Evolutionary conservation across 92 coral and sea anemone genomes (phyloP).

Genomic region (Blastomussa wellsi): DNA sequence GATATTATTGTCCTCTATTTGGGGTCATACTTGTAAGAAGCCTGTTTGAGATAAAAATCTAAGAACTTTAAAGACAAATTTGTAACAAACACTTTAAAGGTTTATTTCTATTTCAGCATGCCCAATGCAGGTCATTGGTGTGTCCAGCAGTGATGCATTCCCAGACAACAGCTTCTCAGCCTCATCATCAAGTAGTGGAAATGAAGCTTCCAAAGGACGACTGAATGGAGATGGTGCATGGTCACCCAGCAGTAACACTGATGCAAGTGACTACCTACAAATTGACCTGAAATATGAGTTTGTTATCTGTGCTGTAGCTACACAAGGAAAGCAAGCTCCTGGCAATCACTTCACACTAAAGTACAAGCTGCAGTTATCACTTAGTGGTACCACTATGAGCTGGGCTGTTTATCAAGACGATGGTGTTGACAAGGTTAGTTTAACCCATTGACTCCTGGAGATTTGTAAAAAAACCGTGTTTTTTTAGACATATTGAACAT

Average conservation of each 20-base stretch:
- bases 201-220: slow-evolving; percentile 23
- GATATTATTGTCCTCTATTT: no score
- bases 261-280: slow-evolving; percentile 11
- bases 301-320: slow-evolving; percentile 34
- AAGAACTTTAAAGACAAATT: no score
- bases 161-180: slow-evolving; percentile 13
- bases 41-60: no score
- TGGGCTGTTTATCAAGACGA: slow-evolving; percentile 54
- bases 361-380: slow-evolving; percentile 41
- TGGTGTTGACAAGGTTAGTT: slow-evolving; percentile 32
- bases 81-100: background rate
- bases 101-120: background rate
- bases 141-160: slow-evolving; percentile 8
- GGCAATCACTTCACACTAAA: slow-evolving; percentile 7
- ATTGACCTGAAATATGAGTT: slow-evolving; percentile 14
- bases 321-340: slow-evolving; percentile 3
- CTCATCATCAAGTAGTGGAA: background rate
- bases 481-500: no score
- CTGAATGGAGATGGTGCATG: slow-evolving; percentile 1
- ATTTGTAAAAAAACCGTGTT: no score
- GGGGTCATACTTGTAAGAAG: no score
- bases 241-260: slow-evolving; percentile 14
- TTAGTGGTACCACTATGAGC: slow-evolving; percentile 20
- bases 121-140: slow-evolving; percentile 16
- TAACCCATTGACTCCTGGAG: no score